Evolutionary conservation across 2,888 invertebrate species (phyloP), one percentile per base, ranked within the genome.

Genomic region (Diarsia rubi): DNA sequence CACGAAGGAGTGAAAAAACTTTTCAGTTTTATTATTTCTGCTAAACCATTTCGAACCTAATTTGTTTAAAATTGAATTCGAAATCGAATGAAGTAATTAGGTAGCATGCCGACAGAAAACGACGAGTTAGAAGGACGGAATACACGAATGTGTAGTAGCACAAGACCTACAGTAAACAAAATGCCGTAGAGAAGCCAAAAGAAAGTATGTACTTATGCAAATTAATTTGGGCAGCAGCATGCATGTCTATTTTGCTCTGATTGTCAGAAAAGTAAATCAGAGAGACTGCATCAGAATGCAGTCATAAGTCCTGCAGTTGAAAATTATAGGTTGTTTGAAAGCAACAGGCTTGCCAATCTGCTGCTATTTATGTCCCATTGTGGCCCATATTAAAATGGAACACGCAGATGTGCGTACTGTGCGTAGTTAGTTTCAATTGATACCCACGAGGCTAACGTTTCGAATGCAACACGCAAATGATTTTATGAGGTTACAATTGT

Each of bases 321-420:
- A 73, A 78, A 62, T 60, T 69, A 78, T 75, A 64, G 67, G 63
- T 69, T 42, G 63, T 63, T 37, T 57, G 57, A 68, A 63, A 69
- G 67, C 68, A 73, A 65, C 76, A 19, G 67, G 47, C 54, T 83
- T 68, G 83, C 76, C 82, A 84, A 75, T 75, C 64, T 74, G 72
- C 68, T 59, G 72, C 52, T 69, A 72, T 82, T 81, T 86, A 64
- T 74, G 67, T 73, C n/a, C 63, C 64, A 81, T 81, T 85, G 79
- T 79, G 74, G 72, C 75, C 86, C 82, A 79, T 76, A 86, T 85
- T 84, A 73, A 86, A 84, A 82, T 80, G 74, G 85, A 78, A 64
- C 74, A 82, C 65, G 49, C 79, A 86, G 78, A 78, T 84, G 82
- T 73, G 73, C 79, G 71, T 81, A 69, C 75, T 84, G 82, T 73